A percentile compares a stretch with the other conserved stretches of the same genome.
These are phyloP conservation scores for Enteromius paludinosus DNA, from an alignment of 2,797 vertebrate genomes.

Conservation along the genomic window DNA sequence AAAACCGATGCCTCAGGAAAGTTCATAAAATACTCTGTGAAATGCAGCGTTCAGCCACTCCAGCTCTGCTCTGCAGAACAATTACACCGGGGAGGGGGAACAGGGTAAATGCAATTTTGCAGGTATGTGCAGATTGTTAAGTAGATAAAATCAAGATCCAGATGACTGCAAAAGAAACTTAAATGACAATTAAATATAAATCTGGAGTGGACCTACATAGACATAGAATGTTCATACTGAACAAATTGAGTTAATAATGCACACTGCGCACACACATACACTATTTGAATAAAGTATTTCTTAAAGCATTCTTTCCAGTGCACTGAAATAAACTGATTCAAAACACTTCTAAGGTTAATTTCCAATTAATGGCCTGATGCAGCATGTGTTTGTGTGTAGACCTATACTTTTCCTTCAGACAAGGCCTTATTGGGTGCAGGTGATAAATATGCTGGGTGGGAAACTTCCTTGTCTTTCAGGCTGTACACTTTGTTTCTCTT, in stretches of 20 bases:
- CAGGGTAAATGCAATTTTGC: conserved; percentile 13
- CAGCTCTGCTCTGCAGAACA: conserved; percentile 13
- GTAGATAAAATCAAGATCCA: conserved; percentile 4
- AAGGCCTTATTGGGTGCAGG: conserved; percentile 67
- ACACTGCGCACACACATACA: not conserved
- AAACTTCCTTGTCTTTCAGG: conserved; percentile 51
- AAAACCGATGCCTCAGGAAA: conserved; percentile 42
- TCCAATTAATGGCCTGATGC: not conserved
- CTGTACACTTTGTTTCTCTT: conserved; percentile 2
- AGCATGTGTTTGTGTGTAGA: not conserved
- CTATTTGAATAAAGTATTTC: not conserved
- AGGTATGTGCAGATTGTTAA: conserved; percentile 30
- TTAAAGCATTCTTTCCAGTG: not conserved
- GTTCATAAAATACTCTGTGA: conserved; percentile 47
- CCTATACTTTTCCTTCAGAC: conserved; percentile 57
- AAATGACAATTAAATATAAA: not conserved
- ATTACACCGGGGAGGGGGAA: conserved; percentile 7
- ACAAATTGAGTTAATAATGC: too few species aligned
- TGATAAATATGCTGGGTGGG: conserved; percentile 57
- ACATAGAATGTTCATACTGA: not conserved
- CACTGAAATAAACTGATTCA: not conserved
- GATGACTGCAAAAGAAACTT: not conserved
- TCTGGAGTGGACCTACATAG: not conserved
- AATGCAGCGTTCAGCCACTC: conserved; percentile 17
- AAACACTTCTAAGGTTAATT: not conserved